Conservation (phyloP, 2,888 invertebrate species). For the Drosophila pseudotalamancana region DNA sequence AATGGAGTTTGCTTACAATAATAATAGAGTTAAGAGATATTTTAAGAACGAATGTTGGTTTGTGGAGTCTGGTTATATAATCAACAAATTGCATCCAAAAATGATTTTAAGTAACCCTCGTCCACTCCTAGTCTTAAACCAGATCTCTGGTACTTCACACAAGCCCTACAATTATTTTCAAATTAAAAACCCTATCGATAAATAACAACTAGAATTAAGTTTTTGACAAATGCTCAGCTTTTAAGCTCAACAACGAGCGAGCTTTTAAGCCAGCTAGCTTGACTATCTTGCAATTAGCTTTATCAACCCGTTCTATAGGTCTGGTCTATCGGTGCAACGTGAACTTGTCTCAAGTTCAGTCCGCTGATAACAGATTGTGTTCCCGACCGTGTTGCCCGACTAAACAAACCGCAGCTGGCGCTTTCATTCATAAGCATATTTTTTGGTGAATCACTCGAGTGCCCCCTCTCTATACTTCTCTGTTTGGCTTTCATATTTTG, state of each 20-base stretch:
- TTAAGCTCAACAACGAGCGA: not conserved
- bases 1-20: not conserved
- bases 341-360: conserved; percentile 58
- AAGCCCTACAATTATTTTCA: not conserved
- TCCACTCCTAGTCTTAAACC: too few species aligned
- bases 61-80: not conserved
- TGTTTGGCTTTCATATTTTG: conserved; percentile 30
- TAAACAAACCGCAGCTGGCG: conserved; percentile 47
- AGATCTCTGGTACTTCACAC: not conserved
- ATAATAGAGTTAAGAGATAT: too few species aligned
- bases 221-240: not conserved
- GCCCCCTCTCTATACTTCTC: conserved; percentile 8
- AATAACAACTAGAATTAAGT: conserved; percentile 1
- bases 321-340: conserved; percentile 31
- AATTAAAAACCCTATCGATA: not conserved
- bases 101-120: too few species aligned
- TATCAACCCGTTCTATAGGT: not conserved
- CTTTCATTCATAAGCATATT: conserved; percentile 37
- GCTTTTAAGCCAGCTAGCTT: conserved; percentile 9
- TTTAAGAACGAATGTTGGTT: too few species aligned
- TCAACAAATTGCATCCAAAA: too few species aligned
- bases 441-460: conserved; percentile 68
- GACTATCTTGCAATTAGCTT: conserved; percentile 1
- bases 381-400: conserved; percentile 15
- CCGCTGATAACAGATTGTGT: conserved; percentile 46